phyloP scores from a whole-genome alignment of 2,888 invertebrate genomes.

The Trilocha varians region DNA sequence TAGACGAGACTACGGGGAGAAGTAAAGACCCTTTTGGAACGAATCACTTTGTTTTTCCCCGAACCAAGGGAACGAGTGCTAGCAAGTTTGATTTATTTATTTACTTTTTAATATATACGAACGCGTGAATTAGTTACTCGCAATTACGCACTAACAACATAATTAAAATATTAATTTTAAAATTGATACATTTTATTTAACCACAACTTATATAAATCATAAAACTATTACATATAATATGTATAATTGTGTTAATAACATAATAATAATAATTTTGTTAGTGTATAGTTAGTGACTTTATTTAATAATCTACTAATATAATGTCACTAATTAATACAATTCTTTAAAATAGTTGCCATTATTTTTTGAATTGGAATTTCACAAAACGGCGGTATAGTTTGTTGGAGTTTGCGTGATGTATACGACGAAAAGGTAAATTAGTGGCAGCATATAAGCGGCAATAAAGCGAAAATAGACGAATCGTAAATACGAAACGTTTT shows the following conservation, averaged over 20 bases:
- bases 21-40: not conserved
- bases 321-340: too few relatives aligned
- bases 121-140: too few relatives aligned
- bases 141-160: too few relatives aligned
- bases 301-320: too few relatives aligned
- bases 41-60: not conserved
- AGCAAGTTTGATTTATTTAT: too few relatives aligned
- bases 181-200: too few relatives aligned
- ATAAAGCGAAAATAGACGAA: constrained; percentile 44
- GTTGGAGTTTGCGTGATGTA: constrained; percentile 31
- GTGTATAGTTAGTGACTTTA: too few relatives aligned
- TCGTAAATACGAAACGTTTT: constrained; percentile 46
- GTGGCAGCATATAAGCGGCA: constrained; percentile 33
- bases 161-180: too few relatives aligned
- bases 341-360: not conserved
- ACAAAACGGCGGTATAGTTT: not conserved
- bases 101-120: too few relatives aligned
- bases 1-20: not conserved
- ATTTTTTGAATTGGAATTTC: not conserved
- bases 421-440: constrained; percentile 30
- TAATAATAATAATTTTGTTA: too few relatives aligned
- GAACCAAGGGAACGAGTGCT: too few relatives aligned
- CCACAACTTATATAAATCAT: not conserved
- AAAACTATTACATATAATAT: not conserved
- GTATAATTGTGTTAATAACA: too few relatives aligned